Conservation (phyloP, 2,797 vertebrate genomes). For the Thripadectes ignobilis region DNA sequence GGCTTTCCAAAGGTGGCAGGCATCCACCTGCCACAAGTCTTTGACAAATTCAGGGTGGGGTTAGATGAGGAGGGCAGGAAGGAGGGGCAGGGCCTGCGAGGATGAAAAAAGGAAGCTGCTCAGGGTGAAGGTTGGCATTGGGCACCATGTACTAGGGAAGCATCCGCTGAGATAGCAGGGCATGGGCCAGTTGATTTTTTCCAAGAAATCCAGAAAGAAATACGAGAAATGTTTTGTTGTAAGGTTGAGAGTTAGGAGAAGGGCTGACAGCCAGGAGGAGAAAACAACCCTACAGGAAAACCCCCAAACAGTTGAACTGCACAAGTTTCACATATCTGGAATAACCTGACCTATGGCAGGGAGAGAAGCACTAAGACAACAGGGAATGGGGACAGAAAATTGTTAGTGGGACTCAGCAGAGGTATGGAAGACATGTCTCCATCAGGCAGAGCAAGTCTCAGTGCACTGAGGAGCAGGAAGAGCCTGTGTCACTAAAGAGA, state of each 20-base stretch:
- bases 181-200: accelerated
- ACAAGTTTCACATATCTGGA: background rate
- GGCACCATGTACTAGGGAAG: background rate
- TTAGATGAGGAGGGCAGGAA: background rate
- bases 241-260: background rate
- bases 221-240: background rate
- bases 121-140: accelerated
- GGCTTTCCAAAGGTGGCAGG: background rate
- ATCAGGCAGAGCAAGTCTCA: accelerated
- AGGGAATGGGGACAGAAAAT: background rate
- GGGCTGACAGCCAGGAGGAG: background rate
- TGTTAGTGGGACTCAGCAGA: accelerated
- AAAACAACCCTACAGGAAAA: background rate
- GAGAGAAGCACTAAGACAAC: too few relatives aligned
- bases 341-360: background rate
- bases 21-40: background rate
- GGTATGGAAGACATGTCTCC: background rate
- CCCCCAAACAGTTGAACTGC: background rate
- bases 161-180: background rate
- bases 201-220: background rate
- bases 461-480: too few relatives aligned
- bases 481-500: background rate
- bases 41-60: background rate
- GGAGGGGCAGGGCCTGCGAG: accelerated
- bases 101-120: too few relatives aligned